Evolutionary conservation across 2,888 invertebrate genomes (phyloP), one percentile per base, ranked within the genome.

Genomic region (Protonemura montana): DNA sequence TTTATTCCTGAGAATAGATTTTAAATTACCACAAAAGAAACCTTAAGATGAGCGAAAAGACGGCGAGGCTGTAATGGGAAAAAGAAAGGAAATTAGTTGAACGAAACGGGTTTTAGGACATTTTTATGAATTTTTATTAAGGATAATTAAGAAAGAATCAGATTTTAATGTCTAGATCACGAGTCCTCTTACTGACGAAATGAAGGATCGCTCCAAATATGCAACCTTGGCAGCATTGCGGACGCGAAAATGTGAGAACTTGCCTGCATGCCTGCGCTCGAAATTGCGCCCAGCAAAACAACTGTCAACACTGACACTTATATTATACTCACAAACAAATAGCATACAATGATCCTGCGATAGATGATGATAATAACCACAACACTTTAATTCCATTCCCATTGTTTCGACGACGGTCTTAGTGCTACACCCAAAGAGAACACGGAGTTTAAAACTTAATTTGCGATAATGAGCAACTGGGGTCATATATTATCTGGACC

Each of bases 41-140:
- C 16, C n/a, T 2, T 59, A 21, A 59, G 59, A 59, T 59, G 59
- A 59, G 59, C 13, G 59, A 59, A 59, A 59, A 10, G 59, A 59
- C 13, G 3, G 13, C 21, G 59, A 2, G 6, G 59, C 59, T 10
- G 3, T 59, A 21, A 59, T 59, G 59, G 13, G 21, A 59, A 35
- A 41, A 83, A 41, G 26, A 42, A 83, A 83, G 83, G 42, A 25
- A 83, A 42, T 41, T 42, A 81, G 28, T 81, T 28, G 30, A 21
- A n/a, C 30, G 2, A 81, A 81, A 81, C 81, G 16, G 10, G 81
- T 30, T 81, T 81, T 81, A 29, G 26, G 28, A 81, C 26, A 81
- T n/a, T 28, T 27, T 30, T n/a, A 81, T 30, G n/a, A 27, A 28
- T 81, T 81, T 80, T 81, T 81, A 81, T 78, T 27, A 27, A 28